phyloP scores from a whole-genome alignment of 2,797 vertebrate species.

The Thripadectes ignobilis region DNA sequence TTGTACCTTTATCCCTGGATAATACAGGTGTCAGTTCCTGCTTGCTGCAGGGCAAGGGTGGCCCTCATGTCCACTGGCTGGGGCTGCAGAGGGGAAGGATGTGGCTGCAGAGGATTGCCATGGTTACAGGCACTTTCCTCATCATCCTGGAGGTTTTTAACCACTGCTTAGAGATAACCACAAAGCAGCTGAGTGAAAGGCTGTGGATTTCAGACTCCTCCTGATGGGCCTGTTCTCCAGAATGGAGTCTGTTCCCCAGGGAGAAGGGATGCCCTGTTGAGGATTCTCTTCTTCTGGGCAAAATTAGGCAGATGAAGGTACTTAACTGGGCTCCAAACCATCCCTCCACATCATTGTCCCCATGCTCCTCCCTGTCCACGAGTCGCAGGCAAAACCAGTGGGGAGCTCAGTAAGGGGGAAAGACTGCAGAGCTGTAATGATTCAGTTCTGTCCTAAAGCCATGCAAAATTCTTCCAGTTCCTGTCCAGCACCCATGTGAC shows the following conservation, averaged over 20 bases:
- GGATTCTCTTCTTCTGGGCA: neutral
- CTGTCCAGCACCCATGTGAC: neutral
- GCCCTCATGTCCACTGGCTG: neutral
- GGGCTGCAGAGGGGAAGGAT: neutral
- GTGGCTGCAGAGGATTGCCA: neutral
- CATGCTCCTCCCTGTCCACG: neutral
- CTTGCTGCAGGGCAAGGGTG: neutral
- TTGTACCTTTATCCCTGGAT: neutral
- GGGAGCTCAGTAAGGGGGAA: neutral
- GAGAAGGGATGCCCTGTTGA: neutral
- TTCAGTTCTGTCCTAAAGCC: neutral
- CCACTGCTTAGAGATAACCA: neutral
- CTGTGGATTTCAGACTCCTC: neutral
- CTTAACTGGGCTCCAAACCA: neutral
- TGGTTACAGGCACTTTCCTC: neutral
- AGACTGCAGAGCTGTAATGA: neutral
- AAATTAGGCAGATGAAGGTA: neutral
- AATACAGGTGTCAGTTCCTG: neutral
- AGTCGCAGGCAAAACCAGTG: neutral
- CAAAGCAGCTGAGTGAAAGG: neutral
- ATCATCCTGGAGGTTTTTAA: neutral
- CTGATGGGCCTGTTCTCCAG: fast-evolving
- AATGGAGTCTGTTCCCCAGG: neutral
- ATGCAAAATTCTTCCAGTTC: neutral
- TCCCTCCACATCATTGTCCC: neutral